Percentiles rank a stretch among this genome's conserved stretches.
Evolutionary conservation across 1,140 invertebrate species (phyloP).

Genomic region (Scylla paramamosain): DNA sequence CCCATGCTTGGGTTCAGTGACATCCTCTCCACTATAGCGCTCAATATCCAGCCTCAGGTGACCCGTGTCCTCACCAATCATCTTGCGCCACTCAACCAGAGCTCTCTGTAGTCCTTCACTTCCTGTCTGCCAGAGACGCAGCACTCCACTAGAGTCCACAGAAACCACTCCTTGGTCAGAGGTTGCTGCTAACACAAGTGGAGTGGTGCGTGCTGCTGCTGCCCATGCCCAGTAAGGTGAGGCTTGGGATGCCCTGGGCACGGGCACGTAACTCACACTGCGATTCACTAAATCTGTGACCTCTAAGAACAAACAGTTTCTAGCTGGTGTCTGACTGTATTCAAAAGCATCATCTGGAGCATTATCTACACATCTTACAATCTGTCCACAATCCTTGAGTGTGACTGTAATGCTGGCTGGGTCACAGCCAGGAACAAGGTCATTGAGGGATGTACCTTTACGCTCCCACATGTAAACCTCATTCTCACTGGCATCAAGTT

Average conservation of each 20-base stretch:
- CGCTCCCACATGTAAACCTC: constrained; percentile 79
- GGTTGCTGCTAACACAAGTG: constrained; percentile 79
- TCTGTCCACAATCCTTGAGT: constrained; percentile 81
- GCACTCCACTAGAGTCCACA: constrained; percentile 83
- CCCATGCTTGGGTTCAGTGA: constrained; percentile 93
- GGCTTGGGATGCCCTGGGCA: constrained; percentile 79
- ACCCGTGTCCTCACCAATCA: constrained; percentile 80
- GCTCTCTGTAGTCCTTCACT: constrained; percentile 81
- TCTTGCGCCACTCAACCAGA: constrained; percentile 81
- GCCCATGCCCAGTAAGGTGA: constrained; percentile 74
- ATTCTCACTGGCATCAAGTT: constrained; percentile 79
- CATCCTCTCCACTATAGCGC: constrained; percentile 86
- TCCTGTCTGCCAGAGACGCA: constrained; percentile 85
- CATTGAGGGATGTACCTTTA: constrained; percentile 36
- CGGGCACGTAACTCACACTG: constrained; percentile 84
- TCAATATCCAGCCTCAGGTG: constrained; percentile 87
- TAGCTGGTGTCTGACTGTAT: constrained; percentile 72
- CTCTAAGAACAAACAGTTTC: constrained; percentile 82
- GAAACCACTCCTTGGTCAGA: constrained; percentile 83
- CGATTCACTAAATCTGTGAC: constrained; percentile 82
- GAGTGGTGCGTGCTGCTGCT: constrained; percentile 53
- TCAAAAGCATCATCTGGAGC: constrained; percentile 66
- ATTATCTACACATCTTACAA: constrained; percentile 74
- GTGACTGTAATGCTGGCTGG: constrained; percentile 76
- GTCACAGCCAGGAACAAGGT: constrained; percentile 25